Evolutionary conservation across 2,888 invertebrate species (phyloP).

Genomic region (Drosophila subquinaria): DNA sequence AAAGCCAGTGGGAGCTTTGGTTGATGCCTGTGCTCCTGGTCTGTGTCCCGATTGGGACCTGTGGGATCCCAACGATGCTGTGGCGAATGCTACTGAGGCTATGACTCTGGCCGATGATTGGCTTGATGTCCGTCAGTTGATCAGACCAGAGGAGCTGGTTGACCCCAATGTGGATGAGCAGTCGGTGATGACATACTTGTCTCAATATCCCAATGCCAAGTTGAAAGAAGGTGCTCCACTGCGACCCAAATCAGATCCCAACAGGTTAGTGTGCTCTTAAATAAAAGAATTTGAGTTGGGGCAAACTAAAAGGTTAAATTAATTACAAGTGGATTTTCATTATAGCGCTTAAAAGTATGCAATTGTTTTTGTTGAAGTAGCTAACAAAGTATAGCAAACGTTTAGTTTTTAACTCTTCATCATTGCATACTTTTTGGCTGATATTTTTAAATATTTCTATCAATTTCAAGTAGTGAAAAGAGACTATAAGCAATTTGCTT

Average conservation of each 20-base stretch:
- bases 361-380: not conserved
- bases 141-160: slow-evolving; percentile 95
- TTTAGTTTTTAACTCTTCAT: too few species aligned
- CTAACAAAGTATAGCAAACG: slow-evolving; percentile 5
- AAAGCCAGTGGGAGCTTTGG: slow-evolving; percentile 94
- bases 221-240: slow-evolving; percentile 92
- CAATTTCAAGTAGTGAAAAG: not conserved
- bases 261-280: slow-evolving; percentile 86
- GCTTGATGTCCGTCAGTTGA: slow-evolving; percentile 94
- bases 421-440: not conserved
- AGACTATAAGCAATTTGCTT: not conserved
- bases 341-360: slow-evolving; percentile 8
- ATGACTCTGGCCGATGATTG: slow-evolving; percentile 96
- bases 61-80: slow-evolving; percentile 93
- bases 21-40: slow-evolving; percentile 95
- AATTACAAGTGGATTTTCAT: not conserved
- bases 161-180: slow-evolving; percentile 96
- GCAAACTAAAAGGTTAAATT: not conserved
- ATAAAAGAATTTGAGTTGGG: not conserved
- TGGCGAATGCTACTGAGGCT: slow-evolving; percentile 95
- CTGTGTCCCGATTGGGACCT: slow-evolving; percentile 94
- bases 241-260: slow-evolving; percentile 91
- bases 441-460: too few species aligned
- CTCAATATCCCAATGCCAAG: slow-evolving; percentile 95
- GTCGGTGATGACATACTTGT: slow-evolving; percentile 97